phyloP scores from a whole-genome alignment of 2,113 vertebrate species.

The Diglossa brunneiventris region DNA sequence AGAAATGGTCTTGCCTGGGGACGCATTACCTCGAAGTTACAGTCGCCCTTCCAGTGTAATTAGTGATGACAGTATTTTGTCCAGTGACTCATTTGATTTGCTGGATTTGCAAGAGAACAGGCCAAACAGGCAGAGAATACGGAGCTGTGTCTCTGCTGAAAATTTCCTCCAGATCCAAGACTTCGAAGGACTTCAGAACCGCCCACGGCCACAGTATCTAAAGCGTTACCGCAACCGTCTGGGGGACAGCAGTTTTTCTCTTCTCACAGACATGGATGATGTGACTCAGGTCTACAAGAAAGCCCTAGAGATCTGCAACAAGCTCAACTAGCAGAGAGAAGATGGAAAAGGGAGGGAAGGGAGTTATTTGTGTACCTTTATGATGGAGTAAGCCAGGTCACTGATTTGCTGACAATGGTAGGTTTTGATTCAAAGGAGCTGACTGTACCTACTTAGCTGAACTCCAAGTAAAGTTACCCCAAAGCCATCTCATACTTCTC shows the following conservation, averaged over 20 bases:
- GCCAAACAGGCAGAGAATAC: constrained; percentile 81
- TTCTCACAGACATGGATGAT: constrained; percentile 91
- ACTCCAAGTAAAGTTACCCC: not conserved
- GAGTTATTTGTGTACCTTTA: constrained; percentile 65
- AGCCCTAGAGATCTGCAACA: constrained; percentile 94
- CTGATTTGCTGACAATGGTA: constrained; percentile 54
- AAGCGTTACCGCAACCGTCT: constrained; percentile 85
- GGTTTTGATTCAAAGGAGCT: constrained; percentile 2
- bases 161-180: constrained; percentile 91
- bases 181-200: constrained; percentile 81
- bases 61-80: constrained; percentile 88
- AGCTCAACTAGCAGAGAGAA: constrained; percentile 77
- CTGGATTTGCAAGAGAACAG: constrained; percentile 84
- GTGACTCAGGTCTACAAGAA: constrained; percentile 99
- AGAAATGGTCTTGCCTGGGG: constrained; percentile 72
- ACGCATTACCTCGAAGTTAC: constrained; percentile 87
- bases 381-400: constrained; percentile 64
- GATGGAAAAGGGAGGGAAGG: constrained; percentile 9
- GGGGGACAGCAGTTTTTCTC: constrained; percentile 94
- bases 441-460: constrained; percentile 14
- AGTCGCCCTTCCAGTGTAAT: constrained; percentile 89
- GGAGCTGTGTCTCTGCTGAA: constrained; percentile 89
- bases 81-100: constrained; percentile 83
- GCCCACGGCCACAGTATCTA: constrained; percentile 80
- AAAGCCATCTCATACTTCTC: constrained; percentile 31